Conservation (phyloP, 2,797 vertebrate species). For the Hydrophis major region DNA sequence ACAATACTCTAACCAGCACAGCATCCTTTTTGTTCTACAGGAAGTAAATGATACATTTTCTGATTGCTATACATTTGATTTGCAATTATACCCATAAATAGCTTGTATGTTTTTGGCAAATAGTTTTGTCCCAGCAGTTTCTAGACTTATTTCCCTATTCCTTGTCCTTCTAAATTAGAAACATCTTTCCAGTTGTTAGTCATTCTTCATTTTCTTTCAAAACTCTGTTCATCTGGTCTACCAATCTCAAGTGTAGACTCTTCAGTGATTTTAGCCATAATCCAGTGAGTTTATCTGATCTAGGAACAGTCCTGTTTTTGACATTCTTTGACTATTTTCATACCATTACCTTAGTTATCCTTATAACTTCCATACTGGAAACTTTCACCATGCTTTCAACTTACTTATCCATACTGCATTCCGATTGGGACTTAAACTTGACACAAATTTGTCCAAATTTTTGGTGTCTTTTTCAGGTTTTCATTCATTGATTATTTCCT, state of each 20-base stretch:
- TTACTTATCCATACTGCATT: not conserved
- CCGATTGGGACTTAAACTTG: not conserved
- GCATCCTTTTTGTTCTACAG: not conserved
- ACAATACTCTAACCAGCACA: not conserved
- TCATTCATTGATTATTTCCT: not conserved
- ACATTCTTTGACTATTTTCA: not conserved
- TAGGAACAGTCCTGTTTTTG: not conserved
- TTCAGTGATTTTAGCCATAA: not conserved
- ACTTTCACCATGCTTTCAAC: not conserved
- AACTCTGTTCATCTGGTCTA: not conserved
- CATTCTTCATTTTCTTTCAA: not conserved
- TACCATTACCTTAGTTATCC: not conserved
- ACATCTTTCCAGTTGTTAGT: not conserved
- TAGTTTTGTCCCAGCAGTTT: not conserved
- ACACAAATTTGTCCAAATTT: not conserved
- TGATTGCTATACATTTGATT: too few relatives aligned
- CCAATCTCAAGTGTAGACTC: not conserved
- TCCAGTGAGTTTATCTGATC: not conserved
- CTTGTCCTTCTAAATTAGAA: not conserved
- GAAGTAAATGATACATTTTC: not conserved
- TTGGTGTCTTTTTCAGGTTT: not conserved
- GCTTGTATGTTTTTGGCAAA: too few relatives aligned
- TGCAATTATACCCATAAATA: not conserved
- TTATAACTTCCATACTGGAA: not conserved
- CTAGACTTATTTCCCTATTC: not conserved